Conservation (phyloP, 2,888 invertebrate species). For the Ferdinandea cuprea region DNA sequence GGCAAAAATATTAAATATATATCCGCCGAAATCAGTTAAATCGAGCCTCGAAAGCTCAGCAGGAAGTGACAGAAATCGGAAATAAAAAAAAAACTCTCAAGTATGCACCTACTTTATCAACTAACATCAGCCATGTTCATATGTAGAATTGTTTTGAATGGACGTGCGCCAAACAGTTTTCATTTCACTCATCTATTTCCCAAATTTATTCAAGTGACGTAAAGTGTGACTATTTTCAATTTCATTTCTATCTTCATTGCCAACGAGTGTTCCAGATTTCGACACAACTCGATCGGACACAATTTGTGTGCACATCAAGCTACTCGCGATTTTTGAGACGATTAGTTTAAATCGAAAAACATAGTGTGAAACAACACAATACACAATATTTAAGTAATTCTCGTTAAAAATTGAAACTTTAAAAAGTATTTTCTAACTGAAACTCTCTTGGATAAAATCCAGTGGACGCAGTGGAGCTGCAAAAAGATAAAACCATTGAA, state of each 20-base stretch:
- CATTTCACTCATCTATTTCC: constrained; percentile 8
- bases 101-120: too few relatives aligned
- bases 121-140: too few relatives aligned
- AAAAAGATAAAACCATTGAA: constrained; percentile 82
- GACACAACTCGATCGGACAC: constrained; percentile 1
- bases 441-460: constrained; percentile 54
- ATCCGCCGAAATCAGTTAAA: not conserved
- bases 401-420: constrained; percentile 27
- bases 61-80: constrained; percentile 25
- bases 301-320: constrained; percentile 28
- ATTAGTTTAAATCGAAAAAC: constrained; percentile 30
- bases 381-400: constrained; percentile 48
- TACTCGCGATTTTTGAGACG: constrained; percentile 35
- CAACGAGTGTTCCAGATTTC: constrained; percentile 53
- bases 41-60: not conserved
- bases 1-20: not conserved
- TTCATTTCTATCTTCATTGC: constrained; percentile 27
- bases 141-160: constrained; percentile 1
- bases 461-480: constrained; percentile 82
- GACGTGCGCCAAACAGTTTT: constrained; percentile 18
- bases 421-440: constrained; percentile 41
- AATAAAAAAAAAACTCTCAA: not conserved
- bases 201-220: constrained; percentile 35
- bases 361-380: constrained; percentile 18
- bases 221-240: constrained; percentile 42